Conservation (phyloP, 1,140 invertebrate genomes). For the Drosophila sechellia region DNA sequence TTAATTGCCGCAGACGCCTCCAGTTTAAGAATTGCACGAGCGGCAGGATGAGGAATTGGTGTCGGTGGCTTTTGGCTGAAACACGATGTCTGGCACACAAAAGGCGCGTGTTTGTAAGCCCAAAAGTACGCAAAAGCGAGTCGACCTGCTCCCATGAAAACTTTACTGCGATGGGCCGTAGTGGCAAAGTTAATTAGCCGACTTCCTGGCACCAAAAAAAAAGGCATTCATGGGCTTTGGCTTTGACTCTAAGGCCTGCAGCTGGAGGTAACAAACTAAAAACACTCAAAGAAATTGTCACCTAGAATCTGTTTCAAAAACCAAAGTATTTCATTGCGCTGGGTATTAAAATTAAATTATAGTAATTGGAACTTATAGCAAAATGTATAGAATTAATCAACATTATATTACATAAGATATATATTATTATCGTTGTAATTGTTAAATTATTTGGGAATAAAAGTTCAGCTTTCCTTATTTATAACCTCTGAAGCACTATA, state of each 20-base stretch:
- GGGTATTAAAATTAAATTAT: too few relatives aligned
- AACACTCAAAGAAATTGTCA: neutral
- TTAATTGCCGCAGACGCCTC: slow-evolving; percentile 39
- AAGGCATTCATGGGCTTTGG: slow-evolving; percentile 13
- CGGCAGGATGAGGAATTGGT: neutral
- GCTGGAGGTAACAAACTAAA: slow-evolving; percentile 14
- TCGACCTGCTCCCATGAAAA: slow-evolving; percentile 38
- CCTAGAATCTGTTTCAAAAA: neutral
- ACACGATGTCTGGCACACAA: slow-evolving; percentile 38
- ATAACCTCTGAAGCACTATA: too few relatives aligned
- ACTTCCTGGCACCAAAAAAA: slow-evolving; percentile 50
- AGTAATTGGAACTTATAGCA: too few relatives aligned
- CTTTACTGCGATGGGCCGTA: slow-evolving; percentile 37
- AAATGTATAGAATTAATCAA: too few relatives aligned
- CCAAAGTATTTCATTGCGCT: too few relatives aligned
- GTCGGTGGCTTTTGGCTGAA: neutral
- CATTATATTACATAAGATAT: too few relatives aligned
- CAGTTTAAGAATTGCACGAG: slow-evolving; percentile 40
- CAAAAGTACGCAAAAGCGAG: slow-evolving; percentile 20
- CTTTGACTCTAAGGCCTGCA: slow-evolving; percentile 5
- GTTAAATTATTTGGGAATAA: too few relatives aligned
- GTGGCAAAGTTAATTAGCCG: slow-evolving; percentile 67
- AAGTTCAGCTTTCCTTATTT: too few relatives aligned
- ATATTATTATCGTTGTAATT: too few relatives aligned
- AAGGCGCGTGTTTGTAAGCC: slow-evolving; percentile 19